A percentile compares a stretch with the other conserved stretches of the same genome.
phyloP scores from a whole-genome alignment of 2,888 invertebrate species.

The Baccha elongata region DNA sequence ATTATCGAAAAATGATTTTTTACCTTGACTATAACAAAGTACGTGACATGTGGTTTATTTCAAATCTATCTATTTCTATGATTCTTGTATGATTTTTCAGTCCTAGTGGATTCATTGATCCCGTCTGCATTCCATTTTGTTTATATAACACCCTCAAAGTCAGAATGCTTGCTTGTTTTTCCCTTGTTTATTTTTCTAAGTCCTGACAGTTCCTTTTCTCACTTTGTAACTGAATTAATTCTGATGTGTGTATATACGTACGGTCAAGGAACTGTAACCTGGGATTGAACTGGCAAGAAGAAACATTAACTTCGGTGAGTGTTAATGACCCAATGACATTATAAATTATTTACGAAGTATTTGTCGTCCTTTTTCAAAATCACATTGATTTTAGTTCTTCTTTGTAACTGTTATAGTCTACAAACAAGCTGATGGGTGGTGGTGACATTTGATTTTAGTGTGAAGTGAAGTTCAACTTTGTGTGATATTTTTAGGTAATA shows the following conservation, averaged over 20 bases:
- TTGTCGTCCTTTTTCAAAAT: not conserved
- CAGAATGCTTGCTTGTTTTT: not conserved
- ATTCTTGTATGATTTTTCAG: not conserved
- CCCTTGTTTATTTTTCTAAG: not conserved
- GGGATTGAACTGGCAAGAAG: not conserved
- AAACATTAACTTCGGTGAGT: not conserved
- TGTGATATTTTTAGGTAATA: no score
- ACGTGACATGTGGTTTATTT: not conserved
- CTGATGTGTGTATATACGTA: conserved; percentile 12
- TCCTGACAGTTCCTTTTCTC: conserved; percentile 62
- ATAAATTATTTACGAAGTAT: conserved; percentile 22
- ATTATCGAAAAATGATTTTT: no score
- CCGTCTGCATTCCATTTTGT: not conserved
- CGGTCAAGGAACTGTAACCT: not conserved
- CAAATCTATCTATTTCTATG: no score
- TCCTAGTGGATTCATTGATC: not conserved
- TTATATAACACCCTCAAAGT: no score
- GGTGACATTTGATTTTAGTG: no score
- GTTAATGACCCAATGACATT: conserved; percentile 22
- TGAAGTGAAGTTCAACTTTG: no score
- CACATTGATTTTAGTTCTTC: not conserved
- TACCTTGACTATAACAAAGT: no score
- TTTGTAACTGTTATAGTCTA: no score
- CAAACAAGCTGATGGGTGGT: no score
- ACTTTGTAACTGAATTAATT: conserved; percentile 59